These are phyloP conservation scores for Eueremaeus valkanovi DNA, from an alignment of 2,888 invertebrate genomes.

Conservation along the genomic window DNA sequence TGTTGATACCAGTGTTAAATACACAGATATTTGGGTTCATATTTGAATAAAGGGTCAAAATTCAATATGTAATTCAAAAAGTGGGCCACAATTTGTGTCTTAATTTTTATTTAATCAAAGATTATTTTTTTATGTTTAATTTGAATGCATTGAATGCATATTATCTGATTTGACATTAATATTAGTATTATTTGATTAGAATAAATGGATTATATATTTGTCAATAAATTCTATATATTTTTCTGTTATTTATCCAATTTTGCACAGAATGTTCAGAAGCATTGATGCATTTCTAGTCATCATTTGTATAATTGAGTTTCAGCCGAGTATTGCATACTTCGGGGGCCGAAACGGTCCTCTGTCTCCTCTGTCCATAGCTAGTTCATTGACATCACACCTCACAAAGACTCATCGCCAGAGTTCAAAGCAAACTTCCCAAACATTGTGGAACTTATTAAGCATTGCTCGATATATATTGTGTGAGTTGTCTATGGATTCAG, in stretches of 20 bases:
- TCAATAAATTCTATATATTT: no score
- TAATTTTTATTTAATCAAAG: no score
- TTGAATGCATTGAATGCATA: no score
- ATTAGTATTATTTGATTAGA: no score
- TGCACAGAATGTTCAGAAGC: slow-evolving; percentile 40
- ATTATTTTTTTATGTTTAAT: no score
- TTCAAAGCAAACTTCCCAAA: slow-evolving; percentile 39
- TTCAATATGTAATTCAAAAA: no score
- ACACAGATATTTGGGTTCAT: not conserved
- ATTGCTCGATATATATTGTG: slow-evolving; percentile 47
- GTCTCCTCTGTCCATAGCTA: slow-evolving; percentile 17
- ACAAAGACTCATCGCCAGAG: slow-evolving; percentile 17
- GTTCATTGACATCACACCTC: slow-evolving; percentile 23
- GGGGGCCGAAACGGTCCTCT: slow-evolving; percentile 7
- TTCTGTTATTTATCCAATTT: no score
- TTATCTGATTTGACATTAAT: no score
- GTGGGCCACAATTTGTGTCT: no score
- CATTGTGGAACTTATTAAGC: slow-evolving; percentile 44
- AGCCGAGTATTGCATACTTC: slow-evolving; percentile 15
- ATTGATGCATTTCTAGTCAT: slow-evolving; percentile 39
- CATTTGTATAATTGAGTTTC: slow-evolving; percentile 36
- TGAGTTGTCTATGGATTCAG: slow-evolving; percentile 41
- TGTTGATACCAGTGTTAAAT: not conserved
- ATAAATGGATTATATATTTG: no score
- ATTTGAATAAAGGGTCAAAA: no score